Evolutionary conservation across 2,888 invertebrate genomes (phyloP), one percentile per base, ranked within the genome.

Genomic region (Ormyrus thymus): DNA sequence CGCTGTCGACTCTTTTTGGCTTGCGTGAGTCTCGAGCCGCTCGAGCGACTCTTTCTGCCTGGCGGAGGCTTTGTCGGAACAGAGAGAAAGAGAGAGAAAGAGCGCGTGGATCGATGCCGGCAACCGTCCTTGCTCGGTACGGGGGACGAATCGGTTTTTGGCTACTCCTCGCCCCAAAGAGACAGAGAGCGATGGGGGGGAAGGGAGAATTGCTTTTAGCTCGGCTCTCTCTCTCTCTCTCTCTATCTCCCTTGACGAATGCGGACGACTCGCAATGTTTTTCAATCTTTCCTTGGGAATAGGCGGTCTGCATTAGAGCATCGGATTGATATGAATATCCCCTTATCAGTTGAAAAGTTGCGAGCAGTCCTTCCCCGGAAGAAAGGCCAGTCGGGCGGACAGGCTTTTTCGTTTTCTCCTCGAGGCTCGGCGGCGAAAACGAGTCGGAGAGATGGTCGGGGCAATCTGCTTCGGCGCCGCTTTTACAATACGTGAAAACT

Each of bases 91-190:
- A 75, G 78, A 81, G 83, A 81, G 81, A 74, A 80, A 80, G 79
- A 58, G 78, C 62, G 78, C 81, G 82, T 46, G 78, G 80, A 80
- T 81, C 82, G 82, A 81, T 77, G 78, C 77, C 81, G 82, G 77
- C 74, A 79, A 79, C 75, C 79, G 75, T 79, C 71, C 79, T 79
- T 74, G 59, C 75, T 71, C 75, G 64, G 58, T 65, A 69, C 72
- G 48, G 74, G 69, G 72, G 81, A 73, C 70, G 68, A 77, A 78
- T 80, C 77, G 80, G 74, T 78, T 80, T 80, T 80, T 80, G 79
- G 76, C 79, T 79, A 76, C 65, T 79, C 75, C 76, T 66, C 71
- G 66, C 65, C 53, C 55, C 73, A 7, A 10, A 59, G 43, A 62
- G 71, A 73, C 65, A 62, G 65, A 73, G 71, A 8, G 15, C 48